Conservation (phyloP, 2,113 vertebrate genomes). For the Epinephelus fuscoguttatus region DNA sequence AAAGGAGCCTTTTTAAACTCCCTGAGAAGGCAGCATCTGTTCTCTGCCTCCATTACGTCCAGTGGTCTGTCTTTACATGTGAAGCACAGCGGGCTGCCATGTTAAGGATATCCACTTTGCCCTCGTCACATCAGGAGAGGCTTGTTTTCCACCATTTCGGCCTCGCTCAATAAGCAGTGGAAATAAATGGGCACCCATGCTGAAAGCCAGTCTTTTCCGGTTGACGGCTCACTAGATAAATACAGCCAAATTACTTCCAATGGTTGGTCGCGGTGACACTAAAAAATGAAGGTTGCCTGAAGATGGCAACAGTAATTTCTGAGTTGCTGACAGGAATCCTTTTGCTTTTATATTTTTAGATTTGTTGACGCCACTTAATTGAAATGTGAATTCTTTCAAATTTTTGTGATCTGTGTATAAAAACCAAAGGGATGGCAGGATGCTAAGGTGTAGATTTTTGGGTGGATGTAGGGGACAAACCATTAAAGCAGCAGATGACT, state of each 20-base stretch:
- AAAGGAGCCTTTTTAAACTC: slow-evolving; percentile 59
- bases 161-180: slow-evolving; percentile 25
- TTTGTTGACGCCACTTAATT: slow-evolving; percentile 4
- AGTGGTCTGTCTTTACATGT: slow-evolving; percentile 13
- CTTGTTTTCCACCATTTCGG: slow-evolving; percentile 59
- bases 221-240: slow-evolving; percentile 48
- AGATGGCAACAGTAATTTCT: slow-evolving; percentile 18
- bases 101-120: slow-evolving; percentile 50
- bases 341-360: background rate
- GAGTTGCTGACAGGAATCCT: background rate
- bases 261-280: background rate
- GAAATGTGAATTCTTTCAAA: slow-evolving; percentile 5
- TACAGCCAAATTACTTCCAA: slow-evolving; percentile 36
- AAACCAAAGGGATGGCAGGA: slow-evolving; percentile 28
- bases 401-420: background rate
- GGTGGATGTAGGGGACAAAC: too few relatives aligned
- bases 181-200: slow-evolving; percentile 58
- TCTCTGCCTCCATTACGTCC: slow-evolving; percentile 35
- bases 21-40: slow-evolving; percentile 29
- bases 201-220: slow-evolving; percentile 44
- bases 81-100: slow-evolving; percentile 53
- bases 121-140: slow-evolving; percentile 45
- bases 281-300: background rate
- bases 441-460: background rate
- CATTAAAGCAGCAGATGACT: too few relatives aligned